Base-by-base conservation (phyloP, 2,888 invertebrate species). In the Bedellia somnulentella region DNA sequence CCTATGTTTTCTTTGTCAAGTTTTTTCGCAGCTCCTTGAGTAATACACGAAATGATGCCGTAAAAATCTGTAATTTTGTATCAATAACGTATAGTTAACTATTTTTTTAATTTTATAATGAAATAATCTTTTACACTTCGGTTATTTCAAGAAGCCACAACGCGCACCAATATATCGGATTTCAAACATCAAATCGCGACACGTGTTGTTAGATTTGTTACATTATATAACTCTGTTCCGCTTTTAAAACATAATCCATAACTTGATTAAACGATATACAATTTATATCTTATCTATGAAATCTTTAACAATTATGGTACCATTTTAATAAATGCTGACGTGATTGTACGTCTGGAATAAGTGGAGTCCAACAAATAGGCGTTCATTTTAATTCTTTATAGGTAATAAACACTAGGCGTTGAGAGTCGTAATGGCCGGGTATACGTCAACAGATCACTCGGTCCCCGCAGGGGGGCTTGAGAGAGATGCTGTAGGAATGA, bases 181-280 rank as follows among this genome's bases (percentile, higher is more conserved):
- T 30, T 16, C 29, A 6, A 23, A 30, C 16, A 30, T 30, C 24
- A n/a, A 22, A n/a, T 12, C 3, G 21, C 18, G 13, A 12, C 24
- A 16, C 24, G 23, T 15, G 22, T 30, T 16, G 24, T 24, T 16
- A 30, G 29, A 30, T 30, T 30, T 30, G 29, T 30, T n/a, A 24
- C 16, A 5, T 16, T 24, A 30, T 18, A 30, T 24, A 21, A 12
- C 16, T 8, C 16, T 4, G 8, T n/a, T 21, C 21, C 6, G n/a
- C n/a, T n/a, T n/a, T n/a, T n/a, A n/a, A n/a, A n/a, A n/a, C n/a
- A n/a, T n/a, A n/a, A n/a, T n/a, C n/a, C n/a, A n/a, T n/a, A n/a
- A n/a, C n/a, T n/a, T n/a, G n/a, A n/a, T n/a, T n/a, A n/a, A n/a
- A n/a, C n/a, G n/a, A n/a, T n/a, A n/a, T n/a, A n/a, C n/a, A n/a